Evolutionary conservation across 2,888 invertebrate species (phyloP).

Genomic region (Uloborus plumipes): DNA sequence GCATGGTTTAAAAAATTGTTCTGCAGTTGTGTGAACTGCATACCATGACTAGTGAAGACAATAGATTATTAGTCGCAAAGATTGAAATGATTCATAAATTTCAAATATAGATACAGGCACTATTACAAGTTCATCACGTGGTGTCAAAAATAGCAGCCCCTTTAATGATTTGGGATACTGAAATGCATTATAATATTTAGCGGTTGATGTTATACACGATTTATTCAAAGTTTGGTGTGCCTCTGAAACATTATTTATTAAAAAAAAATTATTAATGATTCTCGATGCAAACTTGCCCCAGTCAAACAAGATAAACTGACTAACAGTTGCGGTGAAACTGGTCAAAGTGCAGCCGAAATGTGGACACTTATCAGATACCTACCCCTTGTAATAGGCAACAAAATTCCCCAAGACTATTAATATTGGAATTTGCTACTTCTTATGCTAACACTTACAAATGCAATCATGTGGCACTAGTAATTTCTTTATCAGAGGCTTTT

Average conservation of each 20-base stretch:
- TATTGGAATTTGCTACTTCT: slow-evolving; percentile 19
- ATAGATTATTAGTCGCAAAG: neutral
- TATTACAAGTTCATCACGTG: neutral
- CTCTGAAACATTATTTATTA: slow-evolving; percentile 3
- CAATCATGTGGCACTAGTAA: too few relatives aligned
- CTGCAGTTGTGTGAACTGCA: too few relatives aligned
- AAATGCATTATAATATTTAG: neutral
- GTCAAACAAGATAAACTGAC: too few relatives aligned
- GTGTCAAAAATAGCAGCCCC: neutral
- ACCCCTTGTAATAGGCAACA: slow-evolving; percentile 21
- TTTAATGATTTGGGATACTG: slow-evolving; percentile 21
- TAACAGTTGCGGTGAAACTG: neutral
- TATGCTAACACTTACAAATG: too few relatives aligned
- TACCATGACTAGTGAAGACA: too few relatives aligned
- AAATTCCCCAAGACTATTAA: slow-evolving; percentile 7
- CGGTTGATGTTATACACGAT: neutral
- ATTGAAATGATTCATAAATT: neutral
- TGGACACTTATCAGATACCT: slow-evolving; percentile 2
- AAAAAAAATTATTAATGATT: neutral
- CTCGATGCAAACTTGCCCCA: too few relatives aligned
- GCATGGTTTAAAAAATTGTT: neutral
- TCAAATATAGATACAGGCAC: neutral
- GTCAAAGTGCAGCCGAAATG: slow-evolving; percentile 7
- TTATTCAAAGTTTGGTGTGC: slow-evolving; percentile 4
- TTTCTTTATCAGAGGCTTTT: too few relatives aligned